Evolutionary conservation across 2,888 invertebrate genomes (phyloP).

Genomic region (Meiosimyza platycephala): DNA sequence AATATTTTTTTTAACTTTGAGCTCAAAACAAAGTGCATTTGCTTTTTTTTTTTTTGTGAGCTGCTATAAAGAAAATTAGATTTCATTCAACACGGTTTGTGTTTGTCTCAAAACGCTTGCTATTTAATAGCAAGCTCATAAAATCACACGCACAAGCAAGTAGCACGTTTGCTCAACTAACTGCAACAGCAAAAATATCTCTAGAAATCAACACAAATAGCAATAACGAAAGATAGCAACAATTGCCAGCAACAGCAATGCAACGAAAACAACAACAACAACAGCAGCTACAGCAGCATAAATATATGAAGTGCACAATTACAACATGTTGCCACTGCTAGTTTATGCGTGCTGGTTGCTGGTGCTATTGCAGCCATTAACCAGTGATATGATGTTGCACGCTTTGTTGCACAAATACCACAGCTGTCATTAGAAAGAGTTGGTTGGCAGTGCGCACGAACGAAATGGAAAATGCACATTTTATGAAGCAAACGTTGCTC

Average conservation of each 20-base stretch:
- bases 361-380: too few relatives aligned
- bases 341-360: constrained; percentile 13
- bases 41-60: too few relatives aligned
- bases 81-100: too few relatives aligned
- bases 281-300: background rate
- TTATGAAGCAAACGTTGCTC: constrained; percentile 11
- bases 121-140: too few relatives aligned
- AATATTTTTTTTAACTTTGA: too few relatives aligned
- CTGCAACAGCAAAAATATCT: too few relatives aligned
- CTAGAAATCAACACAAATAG: background rate
- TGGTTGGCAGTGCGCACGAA: background rate
- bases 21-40: too few relatives aligned
- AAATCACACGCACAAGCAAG: background rate
- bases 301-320: constrained; percentile 41
- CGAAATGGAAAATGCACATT: constrained; percentile 10
- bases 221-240: background rate
- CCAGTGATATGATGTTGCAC: constrained; percentile 9
- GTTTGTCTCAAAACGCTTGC: too few relatives aligned
- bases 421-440: background rate
- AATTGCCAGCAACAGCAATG: background rate
- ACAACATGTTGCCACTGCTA: constrained; percentile 40
- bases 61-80: too few relatives aligned
- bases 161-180: constrained; percentile 24
- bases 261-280: background rate
- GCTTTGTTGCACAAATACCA: constrained; percentile 22